Evolutionary conservation across 1,140 invertebrate species (phyloP).

Genomic region (Hyles euphorbiae): DNA sequence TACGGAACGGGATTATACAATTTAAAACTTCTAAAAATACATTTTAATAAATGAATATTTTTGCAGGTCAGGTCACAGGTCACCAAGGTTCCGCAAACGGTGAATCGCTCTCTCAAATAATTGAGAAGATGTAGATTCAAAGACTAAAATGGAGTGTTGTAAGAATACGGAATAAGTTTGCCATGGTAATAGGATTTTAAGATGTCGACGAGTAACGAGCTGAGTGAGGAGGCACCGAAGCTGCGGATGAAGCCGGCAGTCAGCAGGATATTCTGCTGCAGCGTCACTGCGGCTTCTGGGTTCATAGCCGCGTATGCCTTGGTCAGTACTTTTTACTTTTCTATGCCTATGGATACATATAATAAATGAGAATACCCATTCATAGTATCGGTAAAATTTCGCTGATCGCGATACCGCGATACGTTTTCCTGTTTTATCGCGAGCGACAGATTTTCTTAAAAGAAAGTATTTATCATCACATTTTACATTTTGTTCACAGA

Average conservation of each 20-base stretch:
- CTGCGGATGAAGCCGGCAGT: constrained; percentile 69
- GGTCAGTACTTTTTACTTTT: constrained; percentile 40
- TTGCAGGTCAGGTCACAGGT: too few relatives aligned
- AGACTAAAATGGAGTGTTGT: not conserved
- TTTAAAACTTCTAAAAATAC: too few relatives aligned
- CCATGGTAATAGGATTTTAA: constrained; percentile 10
- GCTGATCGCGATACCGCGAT: too few relatives aligned
- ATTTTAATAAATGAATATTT: too few relatives aligned
- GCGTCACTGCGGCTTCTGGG: constrained; percentile 69
- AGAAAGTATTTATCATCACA: too few relatives aligned
- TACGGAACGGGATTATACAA: too few relatives aligned
- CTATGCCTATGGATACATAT: not conserved
- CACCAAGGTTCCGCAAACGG: constrained; percentile 3
- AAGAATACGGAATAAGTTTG: not conserved
- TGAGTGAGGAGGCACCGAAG: constrained; percentile 54
- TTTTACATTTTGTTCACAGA: too few relatives aligned
- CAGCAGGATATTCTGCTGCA: constrained; percentile 71
- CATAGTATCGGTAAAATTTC: too few relatives aligned
- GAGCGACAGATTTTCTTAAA: too few relatives aligned
- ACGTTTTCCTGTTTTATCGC: too few relatives aligned
- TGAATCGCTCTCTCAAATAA: constrained; percentile 23
- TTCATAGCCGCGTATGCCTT: constrained; percentile 73
- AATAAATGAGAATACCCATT: not conserved
- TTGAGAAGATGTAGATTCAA: constrained; percentile 34
- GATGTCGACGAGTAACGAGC: constrained; percentile 60